Percentiles rank a stretch among this genome's conserved stretches.
Evolutionary conservation across 35 echinoderm and acorn worm genomes (phyloP).

Genomic region (Ptychodera flava): DNA sequence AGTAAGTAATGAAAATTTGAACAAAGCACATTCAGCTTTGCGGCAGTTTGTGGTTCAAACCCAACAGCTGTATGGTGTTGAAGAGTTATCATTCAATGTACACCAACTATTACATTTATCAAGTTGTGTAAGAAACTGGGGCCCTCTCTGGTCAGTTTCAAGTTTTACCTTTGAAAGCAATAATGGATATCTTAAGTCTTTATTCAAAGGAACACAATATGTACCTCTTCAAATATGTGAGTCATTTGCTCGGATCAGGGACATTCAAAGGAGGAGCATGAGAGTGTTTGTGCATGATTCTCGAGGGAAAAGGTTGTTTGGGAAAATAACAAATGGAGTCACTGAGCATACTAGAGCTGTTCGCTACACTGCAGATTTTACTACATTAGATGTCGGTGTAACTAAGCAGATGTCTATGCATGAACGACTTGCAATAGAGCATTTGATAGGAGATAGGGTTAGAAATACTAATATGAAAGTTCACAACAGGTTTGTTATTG

Average conservation of each 20-base stretch:
- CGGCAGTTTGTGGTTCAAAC: constrained; percentile 3
- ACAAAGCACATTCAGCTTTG: not conserved
- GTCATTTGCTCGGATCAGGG: not conserved
- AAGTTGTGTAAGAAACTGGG: not conserved
- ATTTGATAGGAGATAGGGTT: not conserved
- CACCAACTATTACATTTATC: not conserved
- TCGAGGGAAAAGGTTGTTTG: not conserved
- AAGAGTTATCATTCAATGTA: not conserved
- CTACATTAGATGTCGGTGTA: not conserved
- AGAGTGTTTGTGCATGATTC: not conserved
- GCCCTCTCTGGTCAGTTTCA: not conserved
- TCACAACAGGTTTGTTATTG: not conserved
- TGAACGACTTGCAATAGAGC: not conserved
- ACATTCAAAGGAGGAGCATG: not conserved
- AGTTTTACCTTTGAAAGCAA: not conserved
- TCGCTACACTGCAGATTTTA: not conserved
- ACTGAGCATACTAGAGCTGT: not conserved
- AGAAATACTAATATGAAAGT: not conserved
- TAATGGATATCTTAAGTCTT: not conserved
- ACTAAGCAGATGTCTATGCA: not conserved
- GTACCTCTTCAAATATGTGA: not conserved
- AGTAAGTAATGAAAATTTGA: constrained; percentile 3
- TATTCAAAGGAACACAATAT: not conserved
- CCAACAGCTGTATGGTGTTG: not conserved
- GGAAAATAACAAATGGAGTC: not conserved